phyloP scores from a whole-genome alignment of 2,797 vertebrate genomes.

The Thalassophryne amazonica region DNA sequence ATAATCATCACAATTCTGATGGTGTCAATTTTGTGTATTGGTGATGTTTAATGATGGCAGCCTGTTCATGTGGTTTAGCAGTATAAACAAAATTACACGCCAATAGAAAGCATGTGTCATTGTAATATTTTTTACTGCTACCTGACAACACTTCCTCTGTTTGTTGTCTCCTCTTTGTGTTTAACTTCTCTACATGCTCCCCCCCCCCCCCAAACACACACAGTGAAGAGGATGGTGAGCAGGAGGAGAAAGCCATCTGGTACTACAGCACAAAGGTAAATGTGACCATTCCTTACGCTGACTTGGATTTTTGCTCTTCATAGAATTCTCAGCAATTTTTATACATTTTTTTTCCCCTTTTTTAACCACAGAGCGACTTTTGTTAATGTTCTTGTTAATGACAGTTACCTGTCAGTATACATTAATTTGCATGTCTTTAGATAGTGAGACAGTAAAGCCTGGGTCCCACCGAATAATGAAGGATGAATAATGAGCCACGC shows the following conservation, averaged over 20 bases:
- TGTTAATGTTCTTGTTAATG: neutral
- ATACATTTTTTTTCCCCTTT: neutral
- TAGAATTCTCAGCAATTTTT: neutral
- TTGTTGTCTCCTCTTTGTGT: neutral
- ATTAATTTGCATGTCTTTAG: too few relatives aligned
- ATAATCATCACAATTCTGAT: too few relatives aligned
- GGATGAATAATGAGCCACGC: too few relatives aligned
- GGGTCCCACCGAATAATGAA: too few relatives aligned
- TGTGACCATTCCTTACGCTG: neutral
- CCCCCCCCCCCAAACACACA: conserved; percentile 37
- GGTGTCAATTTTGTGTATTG: too few relatives aligned
- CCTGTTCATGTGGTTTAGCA: too few relatives aligned
- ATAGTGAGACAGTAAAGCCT: too few relatives aligned
- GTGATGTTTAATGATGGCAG: too few relatives aligned
- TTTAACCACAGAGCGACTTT: too few relatives aligned
- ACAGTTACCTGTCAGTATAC: neutral
- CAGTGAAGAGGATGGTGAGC: conserved; percentile 94
- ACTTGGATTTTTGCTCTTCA: neutral
- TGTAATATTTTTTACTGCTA: neutral
- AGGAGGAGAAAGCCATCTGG: conserved; percentile 94
- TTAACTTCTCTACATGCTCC: too few relatives aligned
- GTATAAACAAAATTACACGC: too few relatives aligned
- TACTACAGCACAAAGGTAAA: conserved; percentile 93
- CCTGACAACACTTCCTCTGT: neutral
- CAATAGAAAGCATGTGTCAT: too few relatives aligned